phyloP scores from a whole-genome alignment of 1,140 invertebrate genomes.

The Mactra quadrangularis region DNA sequence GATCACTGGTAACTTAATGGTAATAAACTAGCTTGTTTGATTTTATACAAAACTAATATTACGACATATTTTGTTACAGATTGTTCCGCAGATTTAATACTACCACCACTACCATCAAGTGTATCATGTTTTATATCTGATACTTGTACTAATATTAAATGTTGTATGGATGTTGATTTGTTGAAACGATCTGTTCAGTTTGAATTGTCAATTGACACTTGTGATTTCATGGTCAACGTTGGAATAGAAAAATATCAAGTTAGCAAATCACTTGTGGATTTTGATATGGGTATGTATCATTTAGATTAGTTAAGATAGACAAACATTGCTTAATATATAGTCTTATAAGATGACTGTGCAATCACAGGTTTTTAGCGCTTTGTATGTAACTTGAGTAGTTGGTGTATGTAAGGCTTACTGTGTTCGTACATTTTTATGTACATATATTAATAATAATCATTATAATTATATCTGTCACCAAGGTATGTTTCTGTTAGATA shows the following conservation, averaged over 20 bases:
- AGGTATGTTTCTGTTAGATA: neutral
- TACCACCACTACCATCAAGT: constrained; percentile 5
- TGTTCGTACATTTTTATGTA: neutral
- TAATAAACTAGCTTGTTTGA: no score
- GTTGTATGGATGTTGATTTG: neutral
- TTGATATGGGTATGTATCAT: constrained; percentile 17
- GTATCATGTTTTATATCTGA: neutral
- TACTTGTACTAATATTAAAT: neutral
- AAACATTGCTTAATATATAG: neutral
- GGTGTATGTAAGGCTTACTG: neutral
- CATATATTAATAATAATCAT: neutral
- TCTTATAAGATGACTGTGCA: neutral
- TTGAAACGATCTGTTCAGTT: constrained; percentile 19
- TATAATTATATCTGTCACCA: neutral
- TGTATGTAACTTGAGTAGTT: neutral
- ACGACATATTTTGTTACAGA: no score
- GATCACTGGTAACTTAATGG: no score
- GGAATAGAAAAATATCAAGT: neutral
- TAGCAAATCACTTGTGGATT: constrained; percentile 42
- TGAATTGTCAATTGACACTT: neutral
- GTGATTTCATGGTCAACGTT: neutral
- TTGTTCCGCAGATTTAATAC: no score
- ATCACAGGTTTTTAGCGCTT: neutral
- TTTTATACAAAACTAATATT: no score
- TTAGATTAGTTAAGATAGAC: no score